phyloP scores from a whole-genome alignment of 2,888 invertebrate species.

The Limulus polyphemus region DNA sequence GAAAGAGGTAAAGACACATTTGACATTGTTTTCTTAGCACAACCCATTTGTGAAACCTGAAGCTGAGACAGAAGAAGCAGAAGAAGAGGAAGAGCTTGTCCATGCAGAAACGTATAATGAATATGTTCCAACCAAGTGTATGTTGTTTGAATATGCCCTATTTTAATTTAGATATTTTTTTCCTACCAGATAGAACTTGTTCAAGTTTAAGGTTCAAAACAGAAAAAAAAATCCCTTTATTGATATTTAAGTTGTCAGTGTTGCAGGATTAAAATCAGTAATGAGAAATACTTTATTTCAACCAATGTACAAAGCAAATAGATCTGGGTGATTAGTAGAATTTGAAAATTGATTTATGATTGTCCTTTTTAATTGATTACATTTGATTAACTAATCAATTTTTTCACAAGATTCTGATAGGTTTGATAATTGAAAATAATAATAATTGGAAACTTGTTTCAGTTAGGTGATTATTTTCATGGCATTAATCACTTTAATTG shows the following conservation, averaged over 20 bases:
- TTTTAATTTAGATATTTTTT: neutral
- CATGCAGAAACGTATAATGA: constrained; percentile 97
- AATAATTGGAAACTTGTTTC: no score
- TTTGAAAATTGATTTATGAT: neutral
- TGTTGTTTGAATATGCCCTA: constrained; percentile 22
- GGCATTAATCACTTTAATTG: no score
- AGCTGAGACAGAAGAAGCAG: constrained; percentile 49
- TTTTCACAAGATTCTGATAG: no score
- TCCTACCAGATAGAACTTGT: neutral
- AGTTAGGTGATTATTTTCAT: no score
- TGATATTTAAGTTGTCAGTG: no score
- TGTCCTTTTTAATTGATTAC: neutral
- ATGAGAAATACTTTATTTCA: no score
- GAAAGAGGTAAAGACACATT: no score
- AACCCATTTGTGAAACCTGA: constrained; percentile 4
- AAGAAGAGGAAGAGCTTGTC: constrained; percentile 90
- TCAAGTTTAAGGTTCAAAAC: neutral
- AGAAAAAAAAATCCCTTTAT: no score
- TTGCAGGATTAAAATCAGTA: no score
- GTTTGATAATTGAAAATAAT: no score
- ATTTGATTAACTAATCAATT: no score
- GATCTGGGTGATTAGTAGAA: neutral
- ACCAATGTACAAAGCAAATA: no score
- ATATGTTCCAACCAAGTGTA: constrained; percentile 92
- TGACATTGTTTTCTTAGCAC: neutral